Conservation (phyloP, 2,113 vertebrate species). For the Mormyrus lacerda region DNA sequence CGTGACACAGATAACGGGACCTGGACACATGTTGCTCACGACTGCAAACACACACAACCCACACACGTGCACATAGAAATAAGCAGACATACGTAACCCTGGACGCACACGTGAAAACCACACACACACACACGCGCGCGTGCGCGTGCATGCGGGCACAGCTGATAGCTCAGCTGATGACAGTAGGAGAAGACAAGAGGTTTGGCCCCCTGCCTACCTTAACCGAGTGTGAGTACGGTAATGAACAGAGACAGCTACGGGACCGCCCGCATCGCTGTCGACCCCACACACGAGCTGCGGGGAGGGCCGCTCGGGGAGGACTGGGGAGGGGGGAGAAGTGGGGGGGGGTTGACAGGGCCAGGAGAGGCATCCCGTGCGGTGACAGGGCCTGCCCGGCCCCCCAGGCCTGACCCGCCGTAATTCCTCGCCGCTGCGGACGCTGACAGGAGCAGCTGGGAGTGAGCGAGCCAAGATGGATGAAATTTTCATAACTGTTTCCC, state of each 20-base stretch:
- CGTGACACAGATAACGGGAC: not conserved
- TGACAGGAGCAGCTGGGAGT: conserved; percentile 97
- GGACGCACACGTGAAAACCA: conserved; percentile 22
- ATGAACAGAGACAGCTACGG: conserved; percentile 96
- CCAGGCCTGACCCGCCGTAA: conserved; percentile 75
- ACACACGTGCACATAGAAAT: not conserved
- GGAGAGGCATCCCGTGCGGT: conserved; percentile 75
- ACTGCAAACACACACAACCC: not conserved
- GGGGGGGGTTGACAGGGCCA: conserved; percentile 76
- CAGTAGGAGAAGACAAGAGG: conserved; percentile 74
- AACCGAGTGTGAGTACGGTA: conserved; percentile 79
- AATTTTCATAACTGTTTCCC: conserved; percentile 99
- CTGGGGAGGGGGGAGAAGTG: conserved; percentile 64
- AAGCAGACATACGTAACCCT: not conserved
- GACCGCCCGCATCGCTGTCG: conserved; percentile 71
- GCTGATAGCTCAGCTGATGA: conserved; percentile 73
- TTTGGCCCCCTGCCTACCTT: conserved; percentile 81
- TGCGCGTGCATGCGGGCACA: conserved; percentile 40
- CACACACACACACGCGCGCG: conserved; percentile 26
- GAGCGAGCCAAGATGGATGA: conserved; percentile 97
- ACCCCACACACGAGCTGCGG: conserved; percentile 56
- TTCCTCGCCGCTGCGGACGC: conserved; percentile 76
- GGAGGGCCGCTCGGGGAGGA: conserved; percentile 47
- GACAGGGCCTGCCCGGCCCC: conserved; percentile 79
- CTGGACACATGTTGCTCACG: not conserved